phyloP scores from a whole-genome alignment of 64 coral and sea anemone species.

The Pocillopora damicornis region DNA sequence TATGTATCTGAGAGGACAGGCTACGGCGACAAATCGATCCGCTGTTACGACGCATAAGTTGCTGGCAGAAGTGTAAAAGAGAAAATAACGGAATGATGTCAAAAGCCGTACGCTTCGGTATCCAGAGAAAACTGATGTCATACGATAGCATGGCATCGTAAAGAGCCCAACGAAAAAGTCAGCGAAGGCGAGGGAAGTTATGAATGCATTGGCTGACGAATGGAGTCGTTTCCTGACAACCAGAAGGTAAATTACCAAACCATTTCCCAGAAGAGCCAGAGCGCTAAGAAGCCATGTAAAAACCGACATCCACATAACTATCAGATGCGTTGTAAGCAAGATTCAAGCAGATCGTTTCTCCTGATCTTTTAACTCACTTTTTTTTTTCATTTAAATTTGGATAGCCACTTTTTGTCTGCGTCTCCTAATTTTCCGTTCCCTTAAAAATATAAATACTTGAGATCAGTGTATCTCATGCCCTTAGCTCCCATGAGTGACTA shows the following conservation, averaged over 20 bases:
- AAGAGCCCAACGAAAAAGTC: conserved; percentile 4
- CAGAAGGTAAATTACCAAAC: neutral
- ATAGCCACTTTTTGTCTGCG: neutral
- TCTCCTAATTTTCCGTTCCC: no score
- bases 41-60: conserved; percentile 13
- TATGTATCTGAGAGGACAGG: neutral
- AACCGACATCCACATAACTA: neutral
- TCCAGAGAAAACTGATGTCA: neutral
- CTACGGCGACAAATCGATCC: conserved; percentile 6
- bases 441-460: no score
- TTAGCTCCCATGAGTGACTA: no score
- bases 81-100: neutral
- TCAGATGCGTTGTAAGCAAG: neutral
- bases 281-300: neutral
- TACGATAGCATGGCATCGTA: neutral
- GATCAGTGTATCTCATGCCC: no score
- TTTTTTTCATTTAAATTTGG: neutral
- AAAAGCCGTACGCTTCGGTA: neutral
- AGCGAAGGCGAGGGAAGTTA: neutral
- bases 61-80: conserved; percentile 1
- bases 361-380: neutral
- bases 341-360: neutral
- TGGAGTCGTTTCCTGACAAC: neutral
- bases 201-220: conserved; percentile 1
- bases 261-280: neutral